Base-by-base conservation (phyloP, 1,140 invertebrate genomes). In the Pseudomyrmex gracilis region DNA sequence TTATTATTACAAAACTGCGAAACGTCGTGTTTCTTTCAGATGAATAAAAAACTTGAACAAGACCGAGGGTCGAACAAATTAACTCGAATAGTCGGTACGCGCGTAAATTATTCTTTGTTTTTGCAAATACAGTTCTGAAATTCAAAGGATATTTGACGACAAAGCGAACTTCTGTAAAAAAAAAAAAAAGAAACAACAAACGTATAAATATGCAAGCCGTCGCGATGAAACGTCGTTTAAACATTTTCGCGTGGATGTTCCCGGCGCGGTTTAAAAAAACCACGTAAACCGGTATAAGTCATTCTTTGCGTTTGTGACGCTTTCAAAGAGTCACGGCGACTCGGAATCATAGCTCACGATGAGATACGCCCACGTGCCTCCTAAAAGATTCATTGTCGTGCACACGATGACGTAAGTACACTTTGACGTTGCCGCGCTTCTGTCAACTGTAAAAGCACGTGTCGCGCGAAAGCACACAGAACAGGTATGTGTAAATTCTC, bases 361-460 rank as follows among this genome's bases (percentile, higher is more conserved):
- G 34, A 47, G 66, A 70, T 49, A 24, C 45, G 57, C 76, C 64
- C 53, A 24, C 63, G 61, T 9, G 43, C 47, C 76, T 78, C 68
- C 20, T 78, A 22, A 78, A 78, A 78, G 74, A 78, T 68, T 78
- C 53, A 78, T 68, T 57, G 76, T 76, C 20, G 34, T 15, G 24
- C 20, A 4, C 73, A 34, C 34, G 45, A n/a, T 47, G 45, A 78
- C 51, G 51, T 77, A 68, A 77, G 34, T 57, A 45, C 43, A 78
- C 20, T 70, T 78, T 78, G 47, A 77, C 43, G 17, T 43, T 17
- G 73, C 49, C 51, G 76, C 51, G 64, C 64, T 78, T 78, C 64
- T 70, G 20, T 78, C 64, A 70, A 57, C 53, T 13, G 43, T 7
- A 24, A 45, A 53, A 78, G 7, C 67, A 45, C 9, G n/a, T 13